Conservation (phyloP, 2,888 invertebrate species). For the Stegophylla sp. region DNA sequence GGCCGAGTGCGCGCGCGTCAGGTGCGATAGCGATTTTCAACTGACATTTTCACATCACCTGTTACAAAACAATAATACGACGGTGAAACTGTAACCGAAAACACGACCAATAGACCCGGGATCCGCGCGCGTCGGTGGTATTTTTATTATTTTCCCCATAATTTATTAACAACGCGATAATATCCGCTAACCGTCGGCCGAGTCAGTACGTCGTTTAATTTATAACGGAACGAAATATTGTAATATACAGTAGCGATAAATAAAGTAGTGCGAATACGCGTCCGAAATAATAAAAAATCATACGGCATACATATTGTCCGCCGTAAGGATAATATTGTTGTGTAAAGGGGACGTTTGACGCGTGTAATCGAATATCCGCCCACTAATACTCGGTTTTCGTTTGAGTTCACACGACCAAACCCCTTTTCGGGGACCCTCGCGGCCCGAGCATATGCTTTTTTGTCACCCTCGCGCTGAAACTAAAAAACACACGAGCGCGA, state of each 20-base stretch:
- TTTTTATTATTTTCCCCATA: not conserved
- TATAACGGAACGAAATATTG: not conserved
- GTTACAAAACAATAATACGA: not conserved
- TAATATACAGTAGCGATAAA: not conserved
- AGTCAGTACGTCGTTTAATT: too few relatives aligned
- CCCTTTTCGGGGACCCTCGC: constrained; percentile 48
- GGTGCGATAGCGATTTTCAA: constrained; percentile 54
- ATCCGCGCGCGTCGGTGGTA: not conserved
- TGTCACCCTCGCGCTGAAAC: constrained; percentile 29
- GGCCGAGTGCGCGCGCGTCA: not conserved
- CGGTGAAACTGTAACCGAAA: constrained; percentile 48
- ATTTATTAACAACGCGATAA: not conserved
- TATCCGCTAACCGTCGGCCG: too few relatives aligned
- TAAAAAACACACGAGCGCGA: constrained; percentile 4
- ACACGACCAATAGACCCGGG: not conserved
- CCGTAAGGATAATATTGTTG: not conserved
- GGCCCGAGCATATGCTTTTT: constrained; percentile 41
- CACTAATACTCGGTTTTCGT: constrained; percentile 59
- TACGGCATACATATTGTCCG: constrained; percentile 46
- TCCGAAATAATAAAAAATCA: not conserved
- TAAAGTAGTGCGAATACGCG: not conserved
- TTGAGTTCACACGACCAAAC: constrained; percentile 56
- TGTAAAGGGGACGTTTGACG: constrained; percentile 50
- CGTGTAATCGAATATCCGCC: constrained; percentile 59
- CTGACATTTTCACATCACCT: constrained; percentile 38